phyloP scores from a whole-genome alignment of 2,113 vertebrate genomes.

The Macrotis lagotis region DNA sequence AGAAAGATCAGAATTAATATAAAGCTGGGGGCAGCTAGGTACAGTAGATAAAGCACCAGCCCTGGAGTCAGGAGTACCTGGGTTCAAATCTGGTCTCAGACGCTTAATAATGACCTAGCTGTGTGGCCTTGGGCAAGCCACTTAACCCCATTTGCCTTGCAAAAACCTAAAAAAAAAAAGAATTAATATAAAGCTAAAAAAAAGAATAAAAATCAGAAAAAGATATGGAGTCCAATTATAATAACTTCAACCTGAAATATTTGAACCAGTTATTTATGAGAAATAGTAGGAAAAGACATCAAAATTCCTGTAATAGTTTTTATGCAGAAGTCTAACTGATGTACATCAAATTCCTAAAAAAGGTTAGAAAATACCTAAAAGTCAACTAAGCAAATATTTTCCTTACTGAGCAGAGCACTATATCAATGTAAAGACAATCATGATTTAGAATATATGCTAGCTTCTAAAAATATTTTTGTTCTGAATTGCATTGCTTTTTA shows the following conservation, averaged over 20 bases:
- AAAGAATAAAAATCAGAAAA: not conserved
- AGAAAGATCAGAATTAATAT: not conserved
- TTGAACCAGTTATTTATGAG: not conserved
- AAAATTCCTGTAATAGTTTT: not conserved
- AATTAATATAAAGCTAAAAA: not conserved
- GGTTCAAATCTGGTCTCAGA: too few relatives aligned
- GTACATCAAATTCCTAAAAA: not conserved
- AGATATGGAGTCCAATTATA: not conserved
- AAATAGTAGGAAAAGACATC: not conserved
- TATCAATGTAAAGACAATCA: not conserved
- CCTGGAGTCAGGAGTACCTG: too few relatives aligned
- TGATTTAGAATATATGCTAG: not conserved
- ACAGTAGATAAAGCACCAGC: too few relatives aligned
- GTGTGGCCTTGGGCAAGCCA: too few relatives aligned
- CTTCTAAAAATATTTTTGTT: not conserved
- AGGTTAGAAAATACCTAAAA: not conserved
- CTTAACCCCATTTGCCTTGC: too few relatives aligned
- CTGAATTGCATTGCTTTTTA: not conserved
- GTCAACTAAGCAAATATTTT: not conserved
- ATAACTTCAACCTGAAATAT: not conserved
- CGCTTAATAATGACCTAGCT: too few relatives aligned
- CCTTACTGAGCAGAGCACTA: not conserved
- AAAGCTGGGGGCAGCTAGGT: too few relatives aligned
- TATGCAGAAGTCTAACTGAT: not conserved
- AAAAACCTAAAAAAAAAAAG: too few relatives aligned